phyloP scores from a whole-genome alignment of 1,140 invertebrate genomes.

The Leptestheria dahalacensis region DNA sequence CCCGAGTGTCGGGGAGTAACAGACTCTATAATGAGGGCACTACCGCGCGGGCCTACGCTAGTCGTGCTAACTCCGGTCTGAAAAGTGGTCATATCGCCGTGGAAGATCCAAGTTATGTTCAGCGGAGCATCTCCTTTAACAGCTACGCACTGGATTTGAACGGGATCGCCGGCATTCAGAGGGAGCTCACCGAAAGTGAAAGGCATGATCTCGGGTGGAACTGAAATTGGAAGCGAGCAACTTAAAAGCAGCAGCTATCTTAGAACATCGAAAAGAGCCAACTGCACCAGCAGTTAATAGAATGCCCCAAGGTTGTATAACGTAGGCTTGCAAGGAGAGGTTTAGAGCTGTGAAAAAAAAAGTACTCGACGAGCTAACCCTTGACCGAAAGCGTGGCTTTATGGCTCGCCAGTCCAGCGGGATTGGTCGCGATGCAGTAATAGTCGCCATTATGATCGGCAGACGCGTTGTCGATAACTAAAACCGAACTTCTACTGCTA shows the following conservation, averaged over 20 bases:
- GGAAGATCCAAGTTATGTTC: conserved; percentile 56
- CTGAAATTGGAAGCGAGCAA: conserved; percentile 25
- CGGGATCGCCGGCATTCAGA: conserved; percentile 34
- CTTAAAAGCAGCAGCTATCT: background rate
- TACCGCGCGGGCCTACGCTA: conserved; percentile 49
- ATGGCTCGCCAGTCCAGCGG: conserved; percentile 21
- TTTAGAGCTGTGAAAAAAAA: background rate
- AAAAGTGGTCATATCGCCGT: conserved; percentile 35
- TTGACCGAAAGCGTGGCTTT: conserved; percentile 23
- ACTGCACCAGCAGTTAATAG: background rate
- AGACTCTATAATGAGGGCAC: conserved; percentile 56
- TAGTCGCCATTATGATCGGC: conserved; percentile 25
- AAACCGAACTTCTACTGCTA: conserved; percentile 15
- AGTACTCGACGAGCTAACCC: conserved; percentile 15
- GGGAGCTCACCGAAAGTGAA: conserved; percentile 39
- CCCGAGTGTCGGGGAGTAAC: conserved; percentile 59
- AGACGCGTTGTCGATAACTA: conserved; percentile 25
- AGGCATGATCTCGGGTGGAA: conserved; percentile 40
- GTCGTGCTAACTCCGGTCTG: conserved; percentile 25
- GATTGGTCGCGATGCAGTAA: conserved; percentile 41
- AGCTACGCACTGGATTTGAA: conserved; percentile 35
- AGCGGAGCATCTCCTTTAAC: conserved; percentile 23
- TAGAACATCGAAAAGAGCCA: background rate
- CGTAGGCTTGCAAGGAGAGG: background rate
- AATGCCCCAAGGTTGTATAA: background rate